A percentile compares a stretch with the other conserved stretches of the same genome.
These are phyloP conservation scores for Alexandromys fortis DNA, from an alignment of 2,113 vertebrate genomes.

Conservation along the genomic window DNA sequence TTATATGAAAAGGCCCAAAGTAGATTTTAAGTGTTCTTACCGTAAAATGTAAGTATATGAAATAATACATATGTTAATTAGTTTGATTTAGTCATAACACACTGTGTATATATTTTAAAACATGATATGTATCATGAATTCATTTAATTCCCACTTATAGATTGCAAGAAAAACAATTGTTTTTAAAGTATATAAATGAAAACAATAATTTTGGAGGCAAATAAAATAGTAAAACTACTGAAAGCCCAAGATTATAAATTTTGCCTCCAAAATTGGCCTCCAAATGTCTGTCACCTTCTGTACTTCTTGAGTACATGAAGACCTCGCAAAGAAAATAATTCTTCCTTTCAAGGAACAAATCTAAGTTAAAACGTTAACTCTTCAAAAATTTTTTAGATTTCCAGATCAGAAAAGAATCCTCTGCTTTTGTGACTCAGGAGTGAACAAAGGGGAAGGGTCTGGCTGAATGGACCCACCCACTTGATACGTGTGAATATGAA, in stretches of 20 bases:
- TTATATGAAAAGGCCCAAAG: background rate
- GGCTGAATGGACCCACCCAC: background rate
- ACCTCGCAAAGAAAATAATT: slow-evolving; percentile 16
- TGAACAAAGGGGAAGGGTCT: background rate
- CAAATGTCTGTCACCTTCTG: background rate
- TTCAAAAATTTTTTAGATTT: background rate
- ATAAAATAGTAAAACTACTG: background rate
- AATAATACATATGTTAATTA: background rate
- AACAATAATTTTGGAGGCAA: background rate
- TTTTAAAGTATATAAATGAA: background rate
- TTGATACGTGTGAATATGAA: background rate
- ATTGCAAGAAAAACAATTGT: background rate
- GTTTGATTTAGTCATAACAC: background rate
- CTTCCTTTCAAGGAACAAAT: slow-evolving; percentile 3
- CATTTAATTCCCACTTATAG: background rate
- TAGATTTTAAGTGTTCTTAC: background rate
- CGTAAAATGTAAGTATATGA: background rate
- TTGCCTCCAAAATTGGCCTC: no score
- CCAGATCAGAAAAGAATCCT: background rate
- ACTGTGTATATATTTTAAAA: background rate
- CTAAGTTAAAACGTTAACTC: background rate
- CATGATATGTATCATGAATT: background rate
- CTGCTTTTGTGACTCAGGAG: background rate
- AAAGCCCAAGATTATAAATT: background rate
- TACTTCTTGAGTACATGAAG: background rate